Conservation (phyloP, 1,140 invertebrate species). For the Habropoda laboriosa region DNA sequence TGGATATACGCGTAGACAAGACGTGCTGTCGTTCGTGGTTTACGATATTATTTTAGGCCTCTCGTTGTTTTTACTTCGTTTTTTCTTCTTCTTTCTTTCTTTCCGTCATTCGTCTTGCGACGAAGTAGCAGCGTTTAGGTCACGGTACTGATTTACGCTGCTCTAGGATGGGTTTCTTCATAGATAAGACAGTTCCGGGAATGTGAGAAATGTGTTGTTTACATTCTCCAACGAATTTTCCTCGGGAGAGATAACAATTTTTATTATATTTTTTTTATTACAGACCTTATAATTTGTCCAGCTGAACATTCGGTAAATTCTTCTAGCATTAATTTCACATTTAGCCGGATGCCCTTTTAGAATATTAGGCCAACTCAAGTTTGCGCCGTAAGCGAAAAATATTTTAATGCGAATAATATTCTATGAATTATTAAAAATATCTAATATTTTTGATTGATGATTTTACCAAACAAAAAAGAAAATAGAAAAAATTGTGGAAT, state of each 20-base stretch:
- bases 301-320: no score
- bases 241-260: background rate
- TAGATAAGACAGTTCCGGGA: background rate
- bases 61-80: background rate
- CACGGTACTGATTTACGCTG: conserved; percentile 48
- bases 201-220: background rate
- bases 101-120: conserved; percentile 15
- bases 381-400: no score
- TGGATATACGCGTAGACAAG: conserved; percentile 18
- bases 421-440: no score
- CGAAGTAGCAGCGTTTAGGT: conserved; percentile 44
- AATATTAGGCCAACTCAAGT: no score
- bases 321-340: no score
- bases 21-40: conserved; percentile 42
- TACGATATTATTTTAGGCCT: conserved; percentile 62
- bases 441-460: no score
- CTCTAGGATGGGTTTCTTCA: background rate
- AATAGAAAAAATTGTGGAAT: no score
- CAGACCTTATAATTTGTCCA: background rate
- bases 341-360: no score
- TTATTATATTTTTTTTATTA: background rate
- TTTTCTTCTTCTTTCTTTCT: background rate
- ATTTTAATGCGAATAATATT: no score
- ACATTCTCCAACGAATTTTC: background rate
- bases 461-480: no score